Evolutionary conservation across 37 sponge, comb jelly and placozoan genomes (phyloP), one percentile per base, ranked within the genome.

Genomic region (Halichondria panicea): DNA sequence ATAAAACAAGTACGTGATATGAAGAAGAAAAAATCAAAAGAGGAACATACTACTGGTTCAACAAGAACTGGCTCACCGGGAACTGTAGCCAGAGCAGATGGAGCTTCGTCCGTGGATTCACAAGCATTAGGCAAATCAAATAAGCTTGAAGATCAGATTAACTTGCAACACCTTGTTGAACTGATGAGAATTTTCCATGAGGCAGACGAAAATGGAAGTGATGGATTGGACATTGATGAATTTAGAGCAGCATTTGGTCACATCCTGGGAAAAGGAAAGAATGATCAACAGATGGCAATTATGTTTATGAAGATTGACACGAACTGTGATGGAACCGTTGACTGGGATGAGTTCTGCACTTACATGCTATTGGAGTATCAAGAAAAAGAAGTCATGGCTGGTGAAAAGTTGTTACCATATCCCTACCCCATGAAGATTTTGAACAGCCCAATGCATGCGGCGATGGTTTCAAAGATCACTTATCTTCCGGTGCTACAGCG

Each of bases 271-370:
- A 66, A 76, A 55, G 88, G 72, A 24, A 84, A 88, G 38, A 75
- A 65, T 13, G 85, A 84, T 50, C 68, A 84, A 35, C 81, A 91
- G 79, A 82, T 91, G 83, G 83, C 83, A 1, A 59, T 81, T 27
- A 79, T 93, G 89, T 93, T 93, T 74, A 93, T 90, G 93, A 97
- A 97, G 74, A 93, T 97, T 63, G 97, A 97, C 77, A 90, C 89
- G 13, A 84, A 87, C 59, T 90, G 89, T 74, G 93, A 88, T 63
- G 97, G 93, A 8, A 90, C 84, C 13, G 85, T 97, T 9, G 91
- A 97, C 72, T 97, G 97, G 97, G 92, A 97, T 70, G 91, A 97
- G 72, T 97, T 97, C 63, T 97, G 97, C 63, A 93, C 93, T n/a
- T 93, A 90, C 81, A 92, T 97, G 93, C 54, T 97, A 33, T 70